Base-by-base conservation (phyloP, 2,113 vertebrate species). In the Planiliza haematocheilus region DNA sequence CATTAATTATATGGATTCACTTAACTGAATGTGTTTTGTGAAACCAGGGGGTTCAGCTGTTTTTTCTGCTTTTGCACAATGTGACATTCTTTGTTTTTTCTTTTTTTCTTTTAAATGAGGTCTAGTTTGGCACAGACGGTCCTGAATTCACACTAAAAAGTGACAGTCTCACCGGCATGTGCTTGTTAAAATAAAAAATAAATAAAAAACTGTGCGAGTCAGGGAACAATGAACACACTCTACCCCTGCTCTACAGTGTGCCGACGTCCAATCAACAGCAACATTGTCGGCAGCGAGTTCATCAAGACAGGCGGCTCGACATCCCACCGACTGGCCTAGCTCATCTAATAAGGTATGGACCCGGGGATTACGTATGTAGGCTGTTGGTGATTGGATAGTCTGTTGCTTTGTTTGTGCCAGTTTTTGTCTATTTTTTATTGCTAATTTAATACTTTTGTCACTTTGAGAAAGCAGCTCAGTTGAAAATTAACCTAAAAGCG, bases 171-270 rank as follows among this genome's bases (percentile, higher is more conserved):
- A n/a, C 9, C 7, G 2, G 18, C 8, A 21, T 10, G 21, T 43
- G 41, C 16, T 8, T 30, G 24, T 49, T 8, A 4, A 39, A n/a
- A n/a, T n/a, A n/a, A n/a, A n/a, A n/a, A n/a, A n/a, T n/a, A n/a
- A n/a, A n/a, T n/a, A n/a, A n/a, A 39, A 64, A 8, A 65, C 10
- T 39, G n/a, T 46, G 60, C 52, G 59, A 52, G 70, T 70, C 20
- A 74, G 56, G 16, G 10, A 50, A 7, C 11, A 10, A 45, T 36
- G 18, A 9, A 46, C 53, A 53, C 11, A 56, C 46, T 30, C 24
- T 3, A 12, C 42, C 24, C 1, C 30, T 36, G 7, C 34, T 43
- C 37, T 43, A 6, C 51, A 71, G 10, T 36, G 50, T 2, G 69
- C 18, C 51, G 20, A 53, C 10, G 0, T 48, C 30, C 24, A 65